phyloP scores from a whole-genome alignment of 2,888 invertebrate genomes.

The Thymelicus sylvestris region DNA sequence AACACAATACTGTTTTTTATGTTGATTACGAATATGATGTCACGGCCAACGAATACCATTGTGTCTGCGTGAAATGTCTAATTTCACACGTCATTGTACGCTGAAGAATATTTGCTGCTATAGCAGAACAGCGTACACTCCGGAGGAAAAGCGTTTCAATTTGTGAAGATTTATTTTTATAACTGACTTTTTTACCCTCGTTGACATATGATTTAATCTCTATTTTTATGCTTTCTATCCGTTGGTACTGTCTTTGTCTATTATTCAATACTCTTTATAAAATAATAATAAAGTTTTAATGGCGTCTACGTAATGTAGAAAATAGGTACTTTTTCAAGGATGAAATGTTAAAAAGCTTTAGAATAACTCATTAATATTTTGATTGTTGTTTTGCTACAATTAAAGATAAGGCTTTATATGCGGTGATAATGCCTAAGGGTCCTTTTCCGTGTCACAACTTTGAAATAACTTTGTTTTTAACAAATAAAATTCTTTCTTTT shows the following conservation, averaged over 20 bases:
- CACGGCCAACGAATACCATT: slow-evolving; percentile 16
- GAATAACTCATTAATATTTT: too few species aligned
- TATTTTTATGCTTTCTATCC: background rate
- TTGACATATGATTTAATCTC: background rate
- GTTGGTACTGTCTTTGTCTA: background rate
- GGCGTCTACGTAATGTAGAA: too few species aligned
- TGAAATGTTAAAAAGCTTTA: too few species aligned
- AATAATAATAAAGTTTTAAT: too few species aligned
- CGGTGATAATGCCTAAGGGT: background rate
- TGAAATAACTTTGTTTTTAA: too few species aligned
- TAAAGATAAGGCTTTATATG: background rate
- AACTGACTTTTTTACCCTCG: background rate
- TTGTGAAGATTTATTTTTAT: background rate
- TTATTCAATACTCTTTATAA: too few species aligned
- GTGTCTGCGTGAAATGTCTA: slow-evolving; percentile 22
- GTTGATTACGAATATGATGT: slow-evolving; percentile 8
- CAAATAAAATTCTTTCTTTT: too few species aligned
- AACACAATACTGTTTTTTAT: background rate
- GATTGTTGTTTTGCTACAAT: too few species aligned
- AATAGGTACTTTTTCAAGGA: too few species aligned
- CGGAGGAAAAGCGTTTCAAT: background rate
- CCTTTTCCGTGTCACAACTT: too few species aligned
- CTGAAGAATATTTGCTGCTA: slow-evolving; percentile 22
- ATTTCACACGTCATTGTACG: slow-evolving; percentile 31
- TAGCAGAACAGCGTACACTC: slow-evolving; percentile 14